A percentile compares a stretch with the other conserved stretches of the same genome.
phyloP scores from a whole-genome alignment of 2,888 invertebrate genomes.

The Ischnus inquisitorius region DNA sequence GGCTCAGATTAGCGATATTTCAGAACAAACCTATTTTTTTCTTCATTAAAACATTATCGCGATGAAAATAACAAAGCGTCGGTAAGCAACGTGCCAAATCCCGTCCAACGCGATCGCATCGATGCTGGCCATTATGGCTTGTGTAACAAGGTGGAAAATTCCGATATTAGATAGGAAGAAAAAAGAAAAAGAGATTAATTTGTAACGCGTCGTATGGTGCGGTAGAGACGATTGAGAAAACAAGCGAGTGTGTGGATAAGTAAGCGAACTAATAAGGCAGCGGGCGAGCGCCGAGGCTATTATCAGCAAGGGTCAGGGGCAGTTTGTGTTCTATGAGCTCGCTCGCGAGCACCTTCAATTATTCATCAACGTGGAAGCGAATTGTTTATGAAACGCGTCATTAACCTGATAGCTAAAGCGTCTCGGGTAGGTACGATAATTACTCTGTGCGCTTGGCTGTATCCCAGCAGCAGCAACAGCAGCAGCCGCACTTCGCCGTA shows the following conservation, averaged over 20 bases:
- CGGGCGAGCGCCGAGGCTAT: slow-evolving; percentile 38
- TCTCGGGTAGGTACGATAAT: slow-evolving; percentile 69
- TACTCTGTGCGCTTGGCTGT: slow-evolving; percentile 58
- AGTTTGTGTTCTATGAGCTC: slow-evolving; percentile 30
- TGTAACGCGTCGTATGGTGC: slow-evolving; percentile 33
- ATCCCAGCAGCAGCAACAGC: slow-evolving; percentile 49
- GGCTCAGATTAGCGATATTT: not conserved
- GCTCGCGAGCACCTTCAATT: slow-evolving; percentile 64
- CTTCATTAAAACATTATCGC: not conserved
- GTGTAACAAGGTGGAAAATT: slow-evolving; percentile 48
- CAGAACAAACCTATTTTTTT: not conserved
- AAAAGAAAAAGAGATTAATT: slow-evolving; percentile 25
- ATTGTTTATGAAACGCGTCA: slow-evolving; percentile 72
- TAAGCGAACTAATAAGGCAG: slow-evolving; percentile 55
- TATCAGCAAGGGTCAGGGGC: slow-evolving; percentile 54
- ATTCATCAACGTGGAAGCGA: slow-evolving; percentile 68
- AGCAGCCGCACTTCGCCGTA: slow-evolving; percentile 55
- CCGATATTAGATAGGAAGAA: slow-evolving; percentile 9
- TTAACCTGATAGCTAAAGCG: slow-evolving; percentile 71
- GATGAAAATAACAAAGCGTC: not conserved
- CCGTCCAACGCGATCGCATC: not conserved
- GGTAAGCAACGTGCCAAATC: slow-evolving; percentile 15
- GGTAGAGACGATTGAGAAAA: slow-evolving; percentile 21
- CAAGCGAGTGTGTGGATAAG: slow-evolving; percentile 47
- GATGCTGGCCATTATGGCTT: slow-evolving; percentile 18